These are phyloP conservation scores for Belonocnema kinseyi DNA, from an alignment of 1,140 invertebrate species.

Conservation along the genomic window DNA sequence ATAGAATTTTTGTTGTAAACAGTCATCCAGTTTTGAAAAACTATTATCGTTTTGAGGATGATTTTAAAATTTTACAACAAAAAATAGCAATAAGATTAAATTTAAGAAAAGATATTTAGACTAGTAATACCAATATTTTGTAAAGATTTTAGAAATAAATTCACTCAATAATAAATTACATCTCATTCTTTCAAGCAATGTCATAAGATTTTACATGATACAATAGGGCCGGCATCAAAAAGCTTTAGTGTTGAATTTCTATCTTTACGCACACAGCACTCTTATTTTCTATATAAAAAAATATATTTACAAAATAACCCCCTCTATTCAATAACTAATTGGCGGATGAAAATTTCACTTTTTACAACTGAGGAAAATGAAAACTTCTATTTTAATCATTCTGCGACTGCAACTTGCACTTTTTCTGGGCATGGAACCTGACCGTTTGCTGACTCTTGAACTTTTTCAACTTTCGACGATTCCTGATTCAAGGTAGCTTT, in stretches of 20 bases:
- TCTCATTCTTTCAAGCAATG: slow-evolving; percentile 10
- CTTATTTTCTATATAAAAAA: slow-evolving; percentile 6
- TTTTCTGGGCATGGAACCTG: neutral
- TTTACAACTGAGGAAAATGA: neutral
- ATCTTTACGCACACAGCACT: neutral
- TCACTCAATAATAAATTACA: slow-evolving; percentile 22
- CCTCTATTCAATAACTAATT: neutral
- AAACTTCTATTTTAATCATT: neutral
- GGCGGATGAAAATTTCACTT: neutral
- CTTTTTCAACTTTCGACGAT: neutral
- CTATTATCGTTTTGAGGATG: too few relatives aligned
- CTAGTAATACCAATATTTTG: slow-evolving; percentile 3
- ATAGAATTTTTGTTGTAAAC: too few relatives aligned
- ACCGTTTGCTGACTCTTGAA: neutral
- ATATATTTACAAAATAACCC: slow-evolving; percentile 2
- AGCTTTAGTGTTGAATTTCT: too few relatives aligned
- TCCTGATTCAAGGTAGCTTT: too few relatives aligned
- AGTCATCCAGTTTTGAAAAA: too few relatives aligned
- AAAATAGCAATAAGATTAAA: neutral
- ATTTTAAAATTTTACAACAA: too few relatives aligned
- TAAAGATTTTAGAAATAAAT: slow-evolving; percentile 16
- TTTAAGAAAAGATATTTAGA: neutral
- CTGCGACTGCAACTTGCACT: neutral
- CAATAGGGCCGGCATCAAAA: too few relatives aligned
- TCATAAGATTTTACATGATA: too few relatives aligned